phyloP scores from a whole-genome alignment of 2,888 invertebrate species.

The Cheilosia impressa region DNA sequence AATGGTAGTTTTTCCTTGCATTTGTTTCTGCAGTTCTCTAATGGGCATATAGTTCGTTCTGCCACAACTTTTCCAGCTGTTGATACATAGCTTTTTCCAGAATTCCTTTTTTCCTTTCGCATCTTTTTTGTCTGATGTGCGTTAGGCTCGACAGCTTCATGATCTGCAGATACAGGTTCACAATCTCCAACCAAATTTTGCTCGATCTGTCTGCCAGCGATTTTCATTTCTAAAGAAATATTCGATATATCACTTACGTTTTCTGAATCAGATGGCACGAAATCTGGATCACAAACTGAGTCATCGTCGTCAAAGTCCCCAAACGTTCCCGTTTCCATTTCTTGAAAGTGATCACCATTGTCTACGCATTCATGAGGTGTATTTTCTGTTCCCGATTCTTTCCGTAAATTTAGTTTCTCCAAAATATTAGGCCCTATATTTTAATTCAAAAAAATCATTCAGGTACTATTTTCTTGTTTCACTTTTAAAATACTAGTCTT shows the following conservation, averaged over 20 bases:
- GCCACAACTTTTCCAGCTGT: conserved; percentile 10
- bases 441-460: not conserved
- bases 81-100: conserved; percentile 8
- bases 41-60: conserved; percentile 5
- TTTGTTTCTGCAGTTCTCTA: conserved; percentile 5
- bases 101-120: conserved; percentile 1
- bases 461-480: conserved; percentile 2
- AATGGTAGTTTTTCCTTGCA: conserved; percentile 6
- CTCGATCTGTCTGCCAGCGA: conserved; percentile 5
- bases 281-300: conserved; percentile 16
- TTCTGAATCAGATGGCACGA: conserved; percentile 5
- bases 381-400: not conserved
- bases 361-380: not conserved
- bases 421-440: conserved; percentile 2
- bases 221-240: conserved; percentile 15
- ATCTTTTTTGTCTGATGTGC: conserved; percentile 7
- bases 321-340: not conserved
- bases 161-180: no score
- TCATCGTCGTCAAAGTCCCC: conserved; percentile 5
- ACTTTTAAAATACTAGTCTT: not conserved
- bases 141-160: no score
- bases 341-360: not conserved
- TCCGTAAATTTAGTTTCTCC: not conserved
- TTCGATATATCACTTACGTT: conserved; percentile 8
- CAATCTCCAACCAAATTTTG: conserved; percentile 8